These are phyloP conservation scores for Ovibos moschatus DNA, from an alignment of 2,113 vertebrate genomes.

Conservation along the genomic window DNA sequence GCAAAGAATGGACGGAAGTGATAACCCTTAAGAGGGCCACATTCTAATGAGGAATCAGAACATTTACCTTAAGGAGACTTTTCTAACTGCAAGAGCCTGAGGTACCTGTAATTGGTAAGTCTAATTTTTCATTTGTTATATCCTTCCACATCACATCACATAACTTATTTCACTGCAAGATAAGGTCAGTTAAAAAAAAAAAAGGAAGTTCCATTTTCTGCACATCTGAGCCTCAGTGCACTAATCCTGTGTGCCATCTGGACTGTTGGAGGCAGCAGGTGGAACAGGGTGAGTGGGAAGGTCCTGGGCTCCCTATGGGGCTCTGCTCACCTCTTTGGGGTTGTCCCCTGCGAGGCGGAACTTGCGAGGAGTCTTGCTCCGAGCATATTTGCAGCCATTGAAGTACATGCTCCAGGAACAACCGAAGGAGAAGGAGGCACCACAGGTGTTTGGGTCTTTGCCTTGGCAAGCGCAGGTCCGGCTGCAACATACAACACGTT, in stretches of 20 bases:
- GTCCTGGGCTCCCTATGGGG: rapidly evolving
- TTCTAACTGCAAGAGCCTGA: not conserved
- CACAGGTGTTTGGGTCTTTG: slow-evolving; percentile 93
- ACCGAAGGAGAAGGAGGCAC: slow-evolving; percentile 98
- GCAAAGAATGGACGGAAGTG: not conserved
- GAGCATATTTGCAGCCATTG: slow-evolving; percentile 98
- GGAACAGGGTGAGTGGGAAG: too few species aligned
- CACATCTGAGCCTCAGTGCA: not conserved
- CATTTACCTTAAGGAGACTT: not conserved
- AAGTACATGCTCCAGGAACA: slow-evolving; percentile 99
- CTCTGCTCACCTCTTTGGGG: slow-evolving; percentile 91
- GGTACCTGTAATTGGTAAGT: not conserved
- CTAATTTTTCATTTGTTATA: not conserved
- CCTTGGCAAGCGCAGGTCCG: slow-evolving; percentile 99
- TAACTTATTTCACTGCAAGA: not conserved
- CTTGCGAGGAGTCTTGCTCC: slow-evolving; percentile 97
- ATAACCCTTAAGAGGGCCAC: not conserved
- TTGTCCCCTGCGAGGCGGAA: slow-evolving; percentile 95
- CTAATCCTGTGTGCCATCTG: not conserved
- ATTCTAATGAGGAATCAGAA: not conserved
- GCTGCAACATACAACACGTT: slow-evolving; percentile 76
- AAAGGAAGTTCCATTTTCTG: not conserved
- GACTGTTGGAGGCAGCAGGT: not conserved
- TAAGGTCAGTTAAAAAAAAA: not conserved
- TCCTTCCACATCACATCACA: not conserved